Base-by-base conservation (phyloP, 2,888 invertebrate genomes). In the Temnothorax rugatulus region DNA sequence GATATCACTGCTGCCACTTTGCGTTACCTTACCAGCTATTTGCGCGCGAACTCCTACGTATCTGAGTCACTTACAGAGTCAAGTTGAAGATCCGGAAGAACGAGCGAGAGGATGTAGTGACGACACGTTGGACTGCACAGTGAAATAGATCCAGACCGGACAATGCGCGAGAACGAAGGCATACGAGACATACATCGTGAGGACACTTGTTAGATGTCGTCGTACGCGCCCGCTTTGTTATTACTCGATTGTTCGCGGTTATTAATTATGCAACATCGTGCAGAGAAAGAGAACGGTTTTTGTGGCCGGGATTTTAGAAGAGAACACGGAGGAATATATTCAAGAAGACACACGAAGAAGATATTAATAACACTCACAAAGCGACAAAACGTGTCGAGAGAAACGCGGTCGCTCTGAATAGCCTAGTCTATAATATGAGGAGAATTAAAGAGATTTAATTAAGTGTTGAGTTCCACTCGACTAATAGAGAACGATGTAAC, bases 201-300 rank as follows among this genome's bases (percentile, higher is more conserved):
- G 88, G 90, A 92, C 92, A 91, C 92, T 92, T 91, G 92, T 92
- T 88, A 89, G 63, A 89, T 84, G 92, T 90, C 90, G 84, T 79
- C 86, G 85, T 57, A 64, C 87, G 90, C 91, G 87, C 88, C 90
- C 87, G 89, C 90, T 91, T 90, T 84, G 87, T 77, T 85, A 87
- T 77, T 85, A 87, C 79, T 87, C 90, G 84, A 84, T 84, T 86
- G 87, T 86, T 82, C 83, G 83, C 86, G 79, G 86, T 84, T 88
- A 89, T 91, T 91, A 91, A 91, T 91, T 91, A 90, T 88, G 71
- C 69, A 82, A 63, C 82, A 69, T 75, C 81, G 38, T 71, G 29
- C 44, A 34, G 74, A 61, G 61, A 52, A 34, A 29, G 61, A 52
- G 44, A 41, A 34, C 34, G 38, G 18, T 71, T 83, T 82, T 84